Base-by-base conservation (phyloP, 2,113 vertebrate species). In the Xyrauchen texanus region DNA sequence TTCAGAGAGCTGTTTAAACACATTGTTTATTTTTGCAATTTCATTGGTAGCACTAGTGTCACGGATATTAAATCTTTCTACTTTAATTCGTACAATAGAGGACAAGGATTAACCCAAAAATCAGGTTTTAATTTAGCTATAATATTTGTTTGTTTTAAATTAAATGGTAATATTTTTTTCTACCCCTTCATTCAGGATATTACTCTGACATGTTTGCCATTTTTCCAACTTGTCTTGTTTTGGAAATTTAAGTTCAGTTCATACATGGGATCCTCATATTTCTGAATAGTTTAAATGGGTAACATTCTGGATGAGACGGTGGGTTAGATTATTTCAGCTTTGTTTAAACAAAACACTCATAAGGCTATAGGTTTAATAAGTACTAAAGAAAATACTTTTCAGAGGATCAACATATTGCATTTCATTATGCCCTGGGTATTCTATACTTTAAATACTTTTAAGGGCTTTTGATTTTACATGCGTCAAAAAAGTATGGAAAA, bases 231-330 rank as follows among this genome's bases (percentile, higher is more conserved):
- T 46, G 68, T 8, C 45, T 16, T 21, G 66, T 75, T 79, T 75
- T 58, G n/a, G 45, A 76, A 49, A 13, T 4, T 6, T 69, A 77
- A 72, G 77, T 55, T 74, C 78, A 83, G 57, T 11, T 10, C 8
- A 10, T 51, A 12, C 10, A 44, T 52, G 21, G 60, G 9, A 77
- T 16, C 13, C 16, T 65, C 13, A 10, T 61, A 7, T 76, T 69
- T 75, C 6, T 15, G 47, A 68, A 74, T 85, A 69, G 55, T 71
- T 79, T 42, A 63, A 79, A 85, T 85, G 51, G 55, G 67, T 85
- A 6, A 64, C 67, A 82, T 82, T 76, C 71, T 79, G 15, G 42
- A 4, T n/a, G n/a, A 47, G n/a, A 15, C 3, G 4, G 6, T 57
- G 47, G n/a, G 34, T 52, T 13, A 34, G 16, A 15, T 67, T 12